Percentiles rank a stretch among this genome's conserved stretches.
phyloP scores from a whole-genome alignment of 2,113 vertebrate species.

The Phylloscopus whistleri region DNA sequence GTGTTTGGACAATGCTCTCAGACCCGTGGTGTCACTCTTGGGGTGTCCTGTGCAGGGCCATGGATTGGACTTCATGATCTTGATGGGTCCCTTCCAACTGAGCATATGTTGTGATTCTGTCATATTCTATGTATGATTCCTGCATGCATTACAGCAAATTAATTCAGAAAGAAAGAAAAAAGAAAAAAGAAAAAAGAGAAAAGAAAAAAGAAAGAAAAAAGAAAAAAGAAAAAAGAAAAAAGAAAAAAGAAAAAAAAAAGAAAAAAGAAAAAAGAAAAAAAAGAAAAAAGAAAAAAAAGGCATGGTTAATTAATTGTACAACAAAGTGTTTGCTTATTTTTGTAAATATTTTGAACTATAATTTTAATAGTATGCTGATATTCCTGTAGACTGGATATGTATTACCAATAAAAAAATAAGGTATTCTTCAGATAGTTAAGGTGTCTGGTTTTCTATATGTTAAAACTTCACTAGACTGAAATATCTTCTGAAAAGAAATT shows the following conservation, averaged over 20 bases:
- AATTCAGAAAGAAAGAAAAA: not conserved
- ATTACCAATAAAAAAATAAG: not conserved
- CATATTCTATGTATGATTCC: not conserved
- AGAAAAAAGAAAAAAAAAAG: too few relatives aligned
- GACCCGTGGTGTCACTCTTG: too few relatives aligned
- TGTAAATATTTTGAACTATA: not conserved
- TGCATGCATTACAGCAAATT: not conserved
- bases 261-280: too few relatives aligned
- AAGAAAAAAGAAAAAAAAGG: too few relatives aligned
- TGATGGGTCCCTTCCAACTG: not conserved
- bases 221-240: too few relatives aligned
- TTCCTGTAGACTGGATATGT: not conserved
- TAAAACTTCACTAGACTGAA: not conserved
- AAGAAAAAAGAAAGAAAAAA: too few relatives aligned
- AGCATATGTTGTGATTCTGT: not conserved
- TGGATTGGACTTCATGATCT: not conserved
- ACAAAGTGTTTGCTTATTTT: not conserved
- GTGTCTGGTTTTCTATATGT: not conserved
- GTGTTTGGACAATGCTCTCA: not conserved
- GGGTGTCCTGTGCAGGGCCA: not conserved
- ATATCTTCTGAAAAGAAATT: not conserved
- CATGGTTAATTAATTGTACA: accelerated
- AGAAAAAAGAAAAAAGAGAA: too few relatives aligned
- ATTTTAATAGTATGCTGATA: not conserved
- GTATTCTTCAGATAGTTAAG: not conserved